A percentile compares a stretch with the other conserved stretches of the same genome.
Conservation (phyloP, 2,888 invertebrate species). For the Argyra leucocephala region DNA sequence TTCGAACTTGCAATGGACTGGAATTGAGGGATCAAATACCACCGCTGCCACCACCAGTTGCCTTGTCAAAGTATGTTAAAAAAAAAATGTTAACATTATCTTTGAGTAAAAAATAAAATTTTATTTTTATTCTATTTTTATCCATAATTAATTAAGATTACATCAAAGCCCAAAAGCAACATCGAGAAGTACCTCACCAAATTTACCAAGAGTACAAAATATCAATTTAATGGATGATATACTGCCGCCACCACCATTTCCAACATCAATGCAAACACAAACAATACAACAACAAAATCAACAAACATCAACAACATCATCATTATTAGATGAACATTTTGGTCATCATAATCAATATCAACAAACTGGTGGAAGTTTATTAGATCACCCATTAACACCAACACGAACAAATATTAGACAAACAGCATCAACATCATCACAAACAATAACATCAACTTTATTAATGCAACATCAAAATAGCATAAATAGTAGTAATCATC, state of each 20-base stretch:
- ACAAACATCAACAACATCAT: conserved; percentile 41
- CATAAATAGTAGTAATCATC: conserved; percentile 27
- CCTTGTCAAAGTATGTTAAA: conserved; percentile 42
- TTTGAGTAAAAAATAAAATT: too few relatives aligned
- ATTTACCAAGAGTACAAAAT: conserved; percentile 42
- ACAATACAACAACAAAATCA: conserved; percentile 36
- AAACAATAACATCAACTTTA: conserved; percentile 30
- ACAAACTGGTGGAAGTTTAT: conserved; percentile 41
- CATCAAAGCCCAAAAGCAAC: conserved; percentile 44
- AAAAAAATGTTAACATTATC: background rate
- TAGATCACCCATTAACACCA: conserved; percentile 42
- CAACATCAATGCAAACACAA: conserved; percentile 29
- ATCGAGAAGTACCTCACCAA: conserved; percentile 43
- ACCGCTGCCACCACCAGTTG: conserved; percentile 50
- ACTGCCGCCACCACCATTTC: conserved; percentile 16
- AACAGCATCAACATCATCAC: conserved; percentile 39
- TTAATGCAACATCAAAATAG: conserved; percentile 31
- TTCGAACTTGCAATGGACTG: conserved; percentile 67
- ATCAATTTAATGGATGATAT: conserved; percentile 41
- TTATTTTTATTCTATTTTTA: too few relatives aligned
- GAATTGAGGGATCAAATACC: conserved; percentile 57
- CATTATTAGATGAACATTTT: conserved; percentile 36
- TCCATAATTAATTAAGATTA: conserved; percentile 31
- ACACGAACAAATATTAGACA: conserved; percentile 37
- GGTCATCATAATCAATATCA: conserved; percentile 38